Evolutionary conservation across 1,140 invertebrate species (phyloP), one percentile per base, ranked within the genome.

Genomic region (Hycleus phaleratus): DNA sequence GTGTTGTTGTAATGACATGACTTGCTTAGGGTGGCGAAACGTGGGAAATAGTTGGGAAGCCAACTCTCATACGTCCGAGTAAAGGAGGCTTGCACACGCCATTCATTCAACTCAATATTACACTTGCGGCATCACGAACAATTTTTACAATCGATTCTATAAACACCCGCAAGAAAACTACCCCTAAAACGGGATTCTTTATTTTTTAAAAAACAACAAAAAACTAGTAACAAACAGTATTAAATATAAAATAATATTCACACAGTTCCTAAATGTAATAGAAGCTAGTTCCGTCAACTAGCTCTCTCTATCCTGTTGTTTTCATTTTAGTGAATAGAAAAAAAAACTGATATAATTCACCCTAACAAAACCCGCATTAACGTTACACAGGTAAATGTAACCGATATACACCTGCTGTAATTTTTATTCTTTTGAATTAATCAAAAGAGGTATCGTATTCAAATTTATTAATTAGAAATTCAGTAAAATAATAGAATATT

Each of bases 31-130:
- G 61, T 62, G 58, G 57, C 57, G 45, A 47, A 62, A 59, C 61
- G 61, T 62, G 61, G 61, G 61, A 62, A 62, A 62, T 62, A 51
- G 61, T 56, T 51, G 61, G 52, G 53, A 50, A 53, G 46, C 61
- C 57, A 52, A 56, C 61, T 62, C 61, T 62, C 61, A 62, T 59
- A 58, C 52, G 52, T 46, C 43, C 25, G 18, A 7, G 32, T 26
- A 40, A 51, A 38, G 38, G 38, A 12, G 26, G 44, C 43, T 46
- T 54, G 44, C 44, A 54, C 52, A 55, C 52, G 52, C 52, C 52
- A 55, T 46, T 55, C 45, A 40, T 11, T 45, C 43, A 38, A 50
- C 38, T 38, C 9, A 10, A 42, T 42, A 46, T 45, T 45, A 46
- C 52, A 55, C 52, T 55, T 55, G 52, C 45, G 52, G 39, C 51